Conservation (phyloP, 23 tunicate genomes). For the Pegea sp. region DNA sequence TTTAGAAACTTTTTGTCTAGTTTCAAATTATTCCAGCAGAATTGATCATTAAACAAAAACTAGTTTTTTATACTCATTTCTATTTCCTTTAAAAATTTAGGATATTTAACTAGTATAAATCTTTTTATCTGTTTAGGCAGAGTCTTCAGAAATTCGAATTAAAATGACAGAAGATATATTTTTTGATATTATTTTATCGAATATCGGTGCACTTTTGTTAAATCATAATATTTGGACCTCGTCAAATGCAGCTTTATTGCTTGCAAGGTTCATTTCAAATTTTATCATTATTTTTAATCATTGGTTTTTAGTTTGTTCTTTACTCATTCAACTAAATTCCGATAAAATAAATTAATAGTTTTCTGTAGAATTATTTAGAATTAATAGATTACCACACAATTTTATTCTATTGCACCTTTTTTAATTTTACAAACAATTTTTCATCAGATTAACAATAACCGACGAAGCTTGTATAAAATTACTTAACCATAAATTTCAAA, state of each 20-base stretch:
- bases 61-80: too few species aligned
- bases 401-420: background rate
- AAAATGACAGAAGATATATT: constrained; percentile 47
- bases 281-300: constrained; percentile 1
- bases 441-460: constrained; percentile 54
- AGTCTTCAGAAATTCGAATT: constrained; percentile 28
- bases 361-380: too few species aligned
- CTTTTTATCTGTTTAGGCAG: constrained; percentile 18
- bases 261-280: constrained; percentile 37
- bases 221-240: constrained; percentile 69
- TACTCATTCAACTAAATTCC: too few species aligned
- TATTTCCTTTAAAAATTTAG: background rate
- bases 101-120: background rate
- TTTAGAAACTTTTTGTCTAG: too few species aligned
- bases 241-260: constrained; percentile 63
- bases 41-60: too few species aligned
- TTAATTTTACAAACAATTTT: background rate
- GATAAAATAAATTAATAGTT: too few species aligned
- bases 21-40: too few species aligned
- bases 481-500: constrained; percentile 23
- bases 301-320: too few species aligned
- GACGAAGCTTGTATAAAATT: constrained; percentile 41
- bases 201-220: constrained; percentile 27
- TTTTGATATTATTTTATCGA: constrained; percentile 20
- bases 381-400: too few species aligned